Conservation (phyloP, 2,888 invertebrate species). For the Philonicus albiceps region DNA sequence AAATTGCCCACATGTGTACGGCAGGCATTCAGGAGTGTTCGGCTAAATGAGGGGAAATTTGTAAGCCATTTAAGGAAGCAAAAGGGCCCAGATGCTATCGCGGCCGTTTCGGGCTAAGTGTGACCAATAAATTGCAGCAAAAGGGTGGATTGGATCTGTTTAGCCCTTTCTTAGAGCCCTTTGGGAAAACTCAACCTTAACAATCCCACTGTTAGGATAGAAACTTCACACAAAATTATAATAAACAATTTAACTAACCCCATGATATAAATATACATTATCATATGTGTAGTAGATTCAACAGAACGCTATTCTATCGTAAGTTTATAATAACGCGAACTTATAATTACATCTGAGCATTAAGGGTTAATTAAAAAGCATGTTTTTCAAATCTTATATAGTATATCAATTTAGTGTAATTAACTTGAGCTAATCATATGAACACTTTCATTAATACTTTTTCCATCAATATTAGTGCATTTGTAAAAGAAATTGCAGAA, state of each 20-base stretch:
- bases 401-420: no score
- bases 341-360: no score
- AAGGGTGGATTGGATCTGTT: not conserved
- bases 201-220: not conserved
- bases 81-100: constrained; percentile 3
- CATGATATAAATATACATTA: not conserved
- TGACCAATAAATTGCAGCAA: constrained; percentile 2
- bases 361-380: no score
- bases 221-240: not conserved
- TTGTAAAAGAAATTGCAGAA: no score
- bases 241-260: not conserved
- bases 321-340: no score
- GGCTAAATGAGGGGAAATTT: not conserved
- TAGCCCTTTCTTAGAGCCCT: not conserved
- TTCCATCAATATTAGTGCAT: no score
- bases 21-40: not conserved
- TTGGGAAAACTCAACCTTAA: not conserved
- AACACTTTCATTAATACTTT: no score
- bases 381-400: no score
- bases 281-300: no score
- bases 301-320: no score
- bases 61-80: not conserved
- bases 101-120: not conserved
- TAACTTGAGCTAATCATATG: no score
- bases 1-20: constrained; percentile 13